Conservation (phyloP, 1,140 invertebrate species). For the Phocides pigmalion region DNA sequence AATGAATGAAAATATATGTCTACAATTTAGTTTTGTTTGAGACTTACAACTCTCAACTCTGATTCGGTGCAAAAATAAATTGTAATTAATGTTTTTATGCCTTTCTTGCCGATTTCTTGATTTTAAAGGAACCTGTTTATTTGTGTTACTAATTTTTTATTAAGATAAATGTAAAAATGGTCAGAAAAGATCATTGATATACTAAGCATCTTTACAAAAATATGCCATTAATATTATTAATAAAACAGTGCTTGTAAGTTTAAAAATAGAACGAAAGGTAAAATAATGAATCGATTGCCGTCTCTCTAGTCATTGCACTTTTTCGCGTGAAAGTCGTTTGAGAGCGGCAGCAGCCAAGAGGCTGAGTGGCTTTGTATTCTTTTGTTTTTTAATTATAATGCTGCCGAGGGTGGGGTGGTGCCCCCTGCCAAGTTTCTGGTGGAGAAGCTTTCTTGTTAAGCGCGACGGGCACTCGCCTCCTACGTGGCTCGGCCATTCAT, state of each 20-base stretch:
- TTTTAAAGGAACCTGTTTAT: too few species aligned
- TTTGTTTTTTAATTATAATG: slow-evolving; percentile 84
- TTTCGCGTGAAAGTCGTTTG: slow-evolving; percentile 56
- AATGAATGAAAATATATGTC: slow-evolving; percentile 28
- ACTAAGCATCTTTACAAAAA: too few species aligned
- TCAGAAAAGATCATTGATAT: too few species aligned
- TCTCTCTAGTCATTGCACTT: slow-evolving; percentile 49
- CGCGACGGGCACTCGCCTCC: slow-evolving; percentile 70
- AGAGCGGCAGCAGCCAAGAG: slow-evolving; percentile 64
- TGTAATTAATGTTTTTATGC: too few species aligned
- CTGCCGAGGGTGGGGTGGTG: slow-evolving; percentile 60
- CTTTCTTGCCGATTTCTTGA: too few species aligned
- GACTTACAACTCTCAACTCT: too few species aligned
- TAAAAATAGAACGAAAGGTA: slow-evolving; percentile 8
- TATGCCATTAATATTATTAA: not conserved
- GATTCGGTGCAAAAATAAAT: too few species aligned
- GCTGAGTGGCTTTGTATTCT: slow-evolving; percentile 81
- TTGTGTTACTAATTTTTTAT: too few species aligned
- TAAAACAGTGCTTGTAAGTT: not conserved
- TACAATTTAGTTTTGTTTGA: slow-evolving; percentile 1
- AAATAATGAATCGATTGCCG: slow-evolving; percentile 40
- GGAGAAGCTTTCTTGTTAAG: slow-evolving; percentile 81
- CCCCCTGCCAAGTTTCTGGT: slow-evolving; percentile 64
- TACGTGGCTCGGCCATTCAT: slow-evolving; percentile 80
- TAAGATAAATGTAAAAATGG: too few species aligned